These are phyloP conservation scores for Hipparchia sbordonii DNA, from an alignment of 2,888 invertebrate genomes.

Conservation along the genomic window DNA sequence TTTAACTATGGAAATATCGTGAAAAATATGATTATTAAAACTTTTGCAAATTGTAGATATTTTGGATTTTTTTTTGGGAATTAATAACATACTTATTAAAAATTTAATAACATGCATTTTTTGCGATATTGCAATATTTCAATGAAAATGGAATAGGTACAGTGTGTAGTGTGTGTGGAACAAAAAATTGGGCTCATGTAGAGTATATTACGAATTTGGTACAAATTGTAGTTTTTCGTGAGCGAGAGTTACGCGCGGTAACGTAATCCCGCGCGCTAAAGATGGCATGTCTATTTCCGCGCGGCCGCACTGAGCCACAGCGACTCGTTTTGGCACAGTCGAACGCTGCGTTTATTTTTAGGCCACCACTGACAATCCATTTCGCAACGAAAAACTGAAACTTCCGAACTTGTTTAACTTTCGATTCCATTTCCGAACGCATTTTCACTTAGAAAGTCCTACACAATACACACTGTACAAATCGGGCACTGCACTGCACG, in stretches of 20 bases:
- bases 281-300: slow-evolving; percentile 68
- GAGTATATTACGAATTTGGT: not conserved
- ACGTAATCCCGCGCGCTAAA: slow-evolving; percentile 74
- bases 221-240: not conserved
- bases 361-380: slow-evolving; percentile 46
- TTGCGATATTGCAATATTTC: not conserved
- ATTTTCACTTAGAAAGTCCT: slow-evolving; percentile 44
- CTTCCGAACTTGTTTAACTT: slow-evolving; percentile 14
- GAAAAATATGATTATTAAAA: too few relatives aligned
- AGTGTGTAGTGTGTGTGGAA: slow-evolving; percentile 48
- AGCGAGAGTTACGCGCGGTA: slow-evolving; percentile 52
- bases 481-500: slow-evolving; percentile 64
- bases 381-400: slow-evolving; percentile 21
- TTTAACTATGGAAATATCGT: too few relatives aligned
- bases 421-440: slow-evolving; percentile 44
- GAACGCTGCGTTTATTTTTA: slow-evolving; percentile 64
- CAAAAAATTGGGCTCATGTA: slow-evolving; percentile 19
- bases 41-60: too few relatives aligned
- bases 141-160: slow-evolving; percentile 31
- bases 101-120: not conserved
- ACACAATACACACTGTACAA: slow-evolving; percentile 52
- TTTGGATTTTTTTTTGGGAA: too few relatives aligned
- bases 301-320: slow-evolving; percentile 52
- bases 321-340: slow-evolving; percentile 58
- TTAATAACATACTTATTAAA: too few relatives aligned